Conservation (phyloP, 2,113 vertebrate genomes). For the Bothrops jararaca region DNA sequence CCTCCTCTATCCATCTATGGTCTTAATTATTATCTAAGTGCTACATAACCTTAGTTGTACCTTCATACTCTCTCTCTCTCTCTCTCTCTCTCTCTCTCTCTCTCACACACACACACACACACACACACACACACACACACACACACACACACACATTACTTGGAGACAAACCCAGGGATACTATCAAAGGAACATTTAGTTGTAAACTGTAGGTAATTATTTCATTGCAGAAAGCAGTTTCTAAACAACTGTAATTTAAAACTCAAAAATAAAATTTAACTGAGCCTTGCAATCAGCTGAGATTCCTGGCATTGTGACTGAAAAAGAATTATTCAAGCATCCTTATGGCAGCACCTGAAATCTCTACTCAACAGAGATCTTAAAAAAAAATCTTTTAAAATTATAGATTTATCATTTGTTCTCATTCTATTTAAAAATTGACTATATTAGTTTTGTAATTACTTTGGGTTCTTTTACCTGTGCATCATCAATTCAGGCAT, state of each 20-base stretch:
- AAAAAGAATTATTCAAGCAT: not conserved
- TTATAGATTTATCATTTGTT: constrained; percentile 24
- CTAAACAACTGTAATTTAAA: not conserved
- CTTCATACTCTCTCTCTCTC: no score
- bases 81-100: no score
- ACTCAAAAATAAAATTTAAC: constrained; percentile 43
- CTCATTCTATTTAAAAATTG: constrained; percentile 10
- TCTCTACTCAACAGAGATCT: constrained; percentile 1
- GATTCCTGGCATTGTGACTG: constrained; percentile 5
- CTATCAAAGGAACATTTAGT: not conserved
- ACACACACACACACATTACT: not conserved
- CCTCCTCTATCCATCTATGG: not conserved
- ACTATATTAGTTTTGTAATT: constrained; percentile 6
- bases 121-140: no score
- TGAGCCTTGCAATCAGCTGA: not conserved
- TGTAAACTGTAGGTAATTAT: not conserved
- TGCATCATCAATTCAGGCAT: not conserved
- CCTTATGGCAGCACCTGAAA: not conserved
- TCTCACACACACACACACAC: no score
- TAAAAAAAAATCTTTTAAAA: not conserved
- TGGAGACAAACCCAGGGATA: not conserved
- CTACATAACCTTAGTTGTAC: not conserved
- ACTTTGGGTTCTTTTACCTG: not conserved
- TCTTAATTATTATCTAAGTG: not conserved
- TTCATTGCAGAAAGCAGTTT: not conserved